phyloP scores from a whole-genome alignment of 2,797 vertebrate genomes.

The Lepidocolaptes lacrymiger region DNA sequence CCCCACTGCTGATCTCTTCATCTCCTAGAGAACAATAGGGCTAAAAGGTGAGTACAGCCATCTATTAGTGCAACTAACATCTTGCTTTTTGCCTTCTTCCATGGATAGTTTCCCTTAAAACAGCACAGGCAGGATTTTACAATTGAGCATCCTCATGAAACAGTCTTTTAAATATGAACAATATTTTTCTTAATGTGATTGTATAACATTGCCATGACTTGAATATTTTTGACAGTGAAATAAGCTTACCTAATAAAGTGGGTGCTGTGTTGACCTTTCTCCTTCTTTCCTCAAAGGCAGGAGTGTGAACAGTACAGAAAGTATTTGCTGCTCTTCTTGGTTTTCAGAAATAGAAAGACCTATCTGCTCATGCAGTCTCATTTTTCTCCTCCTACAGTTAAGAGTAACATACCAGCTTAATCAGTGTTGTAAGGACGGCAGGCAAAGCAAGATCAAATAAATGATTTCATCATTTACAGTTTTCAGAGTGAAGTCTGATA shows the following conservation, averaged over 20 bases:
- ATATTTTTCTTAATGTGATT: conserved; percentile 6
- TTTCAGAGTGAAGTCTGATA: background rate
- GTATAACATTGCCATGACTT: background rate
- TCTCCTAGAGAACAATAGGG: background rate
- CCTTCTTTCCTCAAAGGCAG: background rate
- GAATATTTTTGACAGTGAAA: conserved; percentile 6
- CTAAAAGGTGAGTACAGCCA: background rate
- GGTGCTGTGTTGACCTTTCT: background rate
- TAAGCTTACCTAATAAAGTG: background rate
- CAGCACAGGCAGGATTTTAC: background rate
- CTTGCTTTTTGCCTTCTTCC: background rate
- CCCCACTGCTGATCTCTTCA: background rate
- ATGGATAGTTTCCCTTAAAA: background rate
- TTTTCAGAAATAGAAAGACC: background rate
- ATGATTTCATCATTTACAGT: background rate
- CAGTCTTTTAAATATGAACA: background rate
- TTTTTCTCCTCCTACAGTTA: background rate
- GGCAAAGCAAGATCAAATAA: background rate
- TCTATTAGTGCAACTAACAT: background rate
- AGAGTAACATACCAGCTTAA: background rate
- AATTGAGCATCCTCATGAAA: background rate
- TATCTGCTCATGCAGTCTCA: background rate
- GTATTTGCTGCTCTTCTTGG: background rate
- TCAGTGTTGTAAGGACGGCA: background rate
- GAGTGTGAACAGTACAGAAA: background rate